A percentile compares a stretch with the other conserved stretches of the same genome.
phyloP scores from a whole-genome alignment of 1,140 invertebrate genomes.

The Achatina immaculata region DNA sequence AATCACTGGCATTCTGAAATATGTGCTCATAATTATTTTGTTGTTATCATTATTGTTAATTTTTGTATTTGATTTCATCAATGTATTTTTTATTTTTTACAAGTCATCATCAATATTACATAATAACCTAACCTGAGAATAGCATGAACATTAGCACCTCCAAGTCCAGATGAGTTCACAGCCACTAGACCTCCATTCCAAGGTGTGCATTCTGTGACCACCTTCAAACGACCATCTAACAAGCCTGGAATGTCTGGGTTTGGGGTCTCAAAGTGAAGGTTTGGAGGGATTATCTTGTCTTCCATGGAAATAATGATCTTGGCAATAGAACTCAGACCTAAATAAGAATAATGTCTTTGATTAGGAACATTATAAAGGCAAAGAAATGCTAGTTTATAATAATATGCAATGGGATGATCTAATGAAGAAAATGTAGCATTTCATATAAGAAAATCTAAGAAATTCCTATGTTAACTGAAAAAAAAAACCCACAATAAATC shows the following conservation, averaged over 20 bases:
- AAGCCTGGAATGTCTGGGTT: constrained; percentile 92
- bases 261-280: constrained; percentile 89
- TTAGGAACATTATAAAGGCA: constrained; percentile 1
- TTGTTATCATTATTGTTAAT: no score
- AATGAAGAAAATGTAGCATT: not conserved
- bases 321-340: constrained; percentile 87
- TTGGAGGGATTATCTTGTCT: constrained; percentile 85
- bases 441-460: not conserved
- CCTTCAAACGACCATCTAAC: constrained; percentile 86
- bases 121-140: constrained; percentile 81
- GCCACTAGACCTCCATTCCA: constrained; percentile 89
- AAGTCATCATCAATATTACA: no score
- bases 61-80: no score
- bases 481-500: no score
- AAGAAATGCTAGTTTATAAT: not conserved
- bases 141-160: constrained; percentile 94
- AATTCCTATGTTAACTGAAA: not conserved
- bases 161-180: constrained; percentile 97
- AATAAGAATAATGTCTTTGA: no score
- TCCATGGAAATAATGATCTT: constrained; percentile 94
- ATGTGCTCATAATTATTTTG: no score
- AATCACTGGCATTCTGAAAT: no score
- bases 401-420: not conserved
- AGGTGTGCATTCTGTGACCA: constrained; percentile 83
- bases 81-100: no score